Conservation (phyloP, 64 coral and sea anemone genomes). For the Astreopora myriophthalma region DNA sequence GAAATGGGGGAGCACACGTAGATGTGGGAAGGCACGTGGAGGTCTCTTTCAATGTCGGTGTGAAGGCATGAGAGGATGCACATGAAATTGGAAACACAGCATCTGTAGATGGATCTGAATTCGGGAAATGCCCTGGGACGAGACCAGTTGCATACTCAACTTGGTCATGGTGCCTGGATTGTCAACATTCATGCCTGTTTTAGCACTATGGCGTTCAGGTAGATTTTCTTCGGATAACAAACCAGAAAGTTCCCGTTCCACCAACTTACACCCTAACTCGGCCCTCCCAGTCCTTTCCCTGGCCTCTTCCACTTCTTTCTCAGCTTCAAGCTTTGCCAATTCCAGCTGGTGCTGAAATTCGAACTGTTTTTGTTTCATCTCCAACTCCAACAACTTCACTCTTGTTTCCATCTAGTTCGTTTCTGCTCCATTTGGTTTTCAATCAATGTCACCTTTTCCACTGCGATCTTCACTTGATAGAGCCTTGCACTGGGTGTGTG, state of each 20-base stretch:
- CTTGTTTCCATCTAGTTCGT: neutral
- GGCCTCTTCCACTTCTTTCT: neutral
- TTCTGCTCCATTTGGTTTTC: neutral
- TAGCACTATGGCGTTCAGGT: neutral
- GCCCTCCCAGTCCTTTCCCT: neutral
- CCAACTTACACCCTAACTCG: neutral
- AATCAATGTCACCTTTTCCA: neutral
- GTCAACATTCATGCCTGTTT: neutral
- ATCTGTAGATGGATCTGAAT: neutral
- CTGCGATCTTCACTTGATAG: neutral
- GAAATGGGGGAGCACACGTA: neutral
- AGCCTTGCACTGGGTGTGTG: neutral
- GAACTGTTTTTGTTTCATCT: constrained; percentile 8
- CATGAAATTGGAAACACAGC: neutral
- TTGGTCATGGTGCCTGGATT: neutral
- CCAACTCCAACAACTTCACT: neutral
- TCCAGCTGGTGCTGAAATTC: neutral
- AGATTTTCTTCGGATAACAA: neutral
- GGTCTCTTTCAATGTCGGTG: neutral
- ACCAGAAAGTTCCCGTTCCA: neutral
- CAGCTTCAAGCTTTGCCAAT: neutral
- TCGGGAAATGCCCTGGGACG: neutral
- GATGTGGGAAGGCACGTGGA: neutral
- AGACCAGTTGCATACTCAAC: neutral
- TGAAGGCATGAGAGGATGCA: neutral